Base-by-base conservation (phyloP, 2,888 invertebrate genomes). In the Ceraclea dissimilis region DNA sequence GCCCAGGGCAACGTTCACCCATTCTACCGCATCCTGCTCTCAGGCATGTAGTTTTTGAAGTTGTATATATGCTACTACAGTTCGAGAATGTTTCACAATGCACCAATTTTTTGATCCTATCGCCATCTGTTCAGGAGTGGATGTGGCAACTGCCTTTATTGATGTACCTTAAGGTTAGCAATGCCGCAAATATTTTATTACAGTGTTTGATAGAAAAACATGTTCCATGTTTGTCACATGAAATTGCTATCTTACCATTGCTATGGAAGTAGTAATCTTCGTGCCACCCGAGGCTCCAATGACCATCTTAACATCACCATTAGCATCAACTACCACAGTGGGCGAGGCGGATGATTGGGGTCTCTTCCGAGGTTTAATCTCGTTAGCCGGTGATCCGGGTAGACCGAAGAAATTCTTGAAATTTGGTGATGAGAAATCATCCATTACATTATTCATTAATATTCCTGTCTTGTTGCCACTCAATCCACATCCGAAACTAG, bases 391-490 rank as follows among this genome's bases (percentile, higher is more conserved):
- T 0, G 92, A 90, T 0, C 90, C 88, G 49, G 86, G 83, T 11
- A 91, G 63, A 1, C 81, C 83, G 68, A 87, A 90, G 60, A 74
- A 81, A 66, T 86, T 86, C 0, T 79, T 75, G 57, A 85, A 79
- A 21, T 84, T 82, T 0, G 89, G 88, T 0, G 87, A 83, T 0
- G 93, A 90, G 71, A 97, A 98, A 68, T 97, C 97, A 64, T 94
- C 93, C 92, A 98, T 95, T 60, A 91, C 90, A 69, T 93, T 90
- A 71, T 97, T 98, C 71, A 93, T 86, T n/a, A 97, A 76, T 19
- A 98, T 88, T 0, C 96, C 97, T 0, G 93, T 91, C 52, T 82
- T 83, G 20, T 73, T 73, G 0, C 93, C 93, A 2, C 87, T 79
- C 60, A 87, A 79, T 56, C 88, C 86, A 1, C 91, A 86, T 2